A percentile compares a stretch with the other conserved stretches of the same genome.
Evolutionary conservation across 2,113 vertebrate genomes (phyloP).

Genomic region (Clupea harengus): DNA sequence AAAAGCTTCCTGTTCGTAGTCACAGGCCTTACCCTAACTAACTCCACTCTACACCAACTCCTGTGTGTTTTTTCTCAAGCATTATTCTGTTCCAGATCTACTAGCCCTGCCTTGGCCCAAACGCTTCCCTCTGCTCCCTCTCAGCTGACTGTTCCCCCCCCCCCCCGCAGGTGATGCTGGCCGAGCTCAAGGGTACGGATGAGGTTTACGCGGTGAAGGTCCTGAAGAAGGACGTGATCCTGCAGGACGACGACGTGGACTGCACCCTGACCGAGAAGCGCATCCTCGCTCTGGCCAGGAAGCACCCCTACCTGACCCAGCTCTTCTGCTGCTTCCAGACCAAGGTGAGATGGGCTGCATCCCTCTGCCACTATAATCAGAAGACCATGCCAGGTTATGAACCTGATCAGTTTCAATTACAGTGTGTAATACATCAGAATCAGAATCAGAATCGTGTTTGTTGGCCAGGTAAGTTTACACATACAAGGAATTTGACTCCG

Average conservation of each 20-base stretch:
- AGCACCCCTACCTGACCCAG: slow-evolving; percentile 95
- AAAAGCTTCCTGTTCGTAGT: background rate
- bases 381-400: background rate
- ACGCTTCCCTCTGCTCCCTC: slow-evolving; percentile 22
- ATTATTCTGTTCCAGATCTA: background rate
- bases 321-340: slow-evolving; percentile 99
- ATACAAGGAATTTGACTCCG: no score
- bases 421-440: background rate
- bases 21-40: background rate
- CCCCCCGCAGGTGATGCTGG: slow-evolving; percentile 87
- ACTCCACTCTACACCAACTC: background rate
- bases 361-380: background rate
- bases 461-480: no score
- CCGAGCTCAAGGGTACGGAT: slow-evolving; percentile 92
- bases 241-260: slow-evolving; percentile 96
- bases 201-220: slow-evolving; percentile 98
- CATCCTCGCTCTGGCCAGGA: slow-evolving; percentile 91
- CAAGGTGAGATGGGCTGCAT: slow-evolving; percentile 71
- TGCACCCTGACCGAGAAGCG: slow-evolving; percentile 99
- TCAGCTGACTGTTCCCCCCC: background rate
- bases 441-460: no score
- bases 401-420: background rate
- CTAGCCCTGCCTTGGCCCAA: background rate
- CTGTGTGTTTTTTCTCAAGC: no score
- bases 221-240: slow-evolving; percentile 96